These are phyloP conservation scores for Megaleporinus macrocephalus DNA, from an alignment of 2,113 vertebrate species.

Conservation along the genomic window DNA sequence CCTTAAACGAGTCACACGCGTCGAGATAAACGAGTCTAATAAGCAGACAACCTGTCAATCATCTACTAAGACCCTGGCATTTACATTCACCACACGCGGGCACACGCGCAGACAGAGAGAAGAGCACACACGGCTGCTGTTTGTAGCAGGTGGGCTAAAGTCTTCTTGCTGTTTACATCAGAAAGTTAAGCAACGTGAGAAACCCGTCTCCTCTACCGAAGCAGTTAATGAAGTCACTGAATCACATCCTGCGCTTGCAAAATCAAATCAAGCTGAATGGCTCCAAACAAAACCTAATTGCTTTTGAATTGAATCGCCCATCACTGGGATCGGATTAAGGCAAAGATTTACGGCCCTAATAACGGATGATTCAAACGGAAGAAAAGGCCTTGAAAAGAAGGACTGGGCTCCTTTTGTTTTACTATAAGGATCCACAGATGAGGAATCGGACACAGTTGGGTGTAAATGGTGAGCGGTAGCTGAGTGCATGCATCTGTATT, in stretches of 20 bases:
- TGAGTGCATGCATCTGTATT: too few relatives aligned
- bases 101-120: neutral
- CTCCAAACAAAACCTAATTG: conserved; percentile 15
- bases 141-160: neutral
- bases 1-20: neutral
- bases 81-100: neutral
- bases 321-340: neutral
- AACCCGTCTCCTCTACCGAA: neutral
- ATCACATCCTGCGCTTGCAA: neutral
- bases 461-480: too few relatives aligned
- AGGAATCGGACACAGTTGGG: too few relatives aligned
- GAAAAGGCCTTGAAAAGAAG: neutral
- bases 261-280: conserved; percentile 30
- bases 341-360: conserved; percentile 8
- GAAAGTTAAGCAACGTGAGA: neutral
- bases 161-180: neutral
- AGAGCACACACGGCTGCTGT: neutral
- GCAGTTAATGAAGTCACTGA: conserved; percentile 3
- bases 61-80: too few relatives aligned
- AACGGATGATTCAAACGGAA: neutral
- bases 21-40: neutral
- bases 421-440: too few relatives aligned
- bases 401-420: neutral
- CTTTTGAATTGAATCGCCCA: conserved; percentile 20
- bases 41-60: too few relatives aligned